Evolutionary conservation across 2,113 vertebrate genomes (phyloP).

Genomic region (Fulica atra): DNA sequence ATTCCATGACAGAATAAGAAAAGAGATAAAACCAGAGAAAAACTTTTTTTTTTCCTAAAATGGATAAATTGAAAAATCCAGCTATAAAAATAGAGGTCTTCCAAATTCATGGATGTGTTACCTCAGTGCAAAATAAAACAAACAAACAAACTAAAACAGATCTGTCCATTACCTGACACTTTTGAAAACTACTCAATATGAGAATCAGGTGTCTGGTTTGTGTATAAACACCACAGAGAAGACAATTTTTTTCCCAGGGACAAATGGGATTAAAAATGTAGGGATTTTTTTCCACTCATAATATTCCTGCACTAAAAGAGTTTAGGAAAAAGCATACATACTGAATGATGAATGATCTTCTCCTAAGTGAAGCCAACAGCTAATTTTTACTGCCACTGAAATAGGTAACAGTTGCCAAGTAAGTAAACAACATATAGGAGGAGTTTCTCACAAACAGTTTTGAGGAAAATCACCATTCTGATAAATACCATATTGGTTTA

Average conservation of each 20-base stretch:
- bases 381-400: background rate
- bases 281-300: fast-evolving
- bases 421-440: background rate
- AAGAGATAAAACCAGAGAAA: background rate
- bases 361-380: background rate
- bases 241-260: background rate
- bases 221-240: background rate
- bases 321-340: background rate
- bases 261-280: background rate
- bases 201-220: background rate
- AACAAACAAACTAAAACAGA: no score
- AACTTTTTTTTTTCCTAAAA: background rate
- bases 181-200: background rate
- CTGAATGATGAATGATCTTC: background rate
- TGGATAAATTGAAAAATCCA: background rate
- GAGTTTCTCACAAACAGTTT: background rate
- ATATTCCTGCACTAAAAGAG: background rate
- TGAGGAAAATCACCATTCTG: background rate
- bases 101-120: background rate
- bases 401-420: background rate
- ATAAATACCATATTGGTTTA: background rate
- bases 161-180: background rate
- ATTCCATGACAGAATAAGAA: background rate
- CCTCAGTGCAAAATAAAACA: background rate
- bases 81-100: background rate